Base-by-base conservation (phyloP, 1,140 invertebrate species). In the Ostrea denselamellosa region DNA sequence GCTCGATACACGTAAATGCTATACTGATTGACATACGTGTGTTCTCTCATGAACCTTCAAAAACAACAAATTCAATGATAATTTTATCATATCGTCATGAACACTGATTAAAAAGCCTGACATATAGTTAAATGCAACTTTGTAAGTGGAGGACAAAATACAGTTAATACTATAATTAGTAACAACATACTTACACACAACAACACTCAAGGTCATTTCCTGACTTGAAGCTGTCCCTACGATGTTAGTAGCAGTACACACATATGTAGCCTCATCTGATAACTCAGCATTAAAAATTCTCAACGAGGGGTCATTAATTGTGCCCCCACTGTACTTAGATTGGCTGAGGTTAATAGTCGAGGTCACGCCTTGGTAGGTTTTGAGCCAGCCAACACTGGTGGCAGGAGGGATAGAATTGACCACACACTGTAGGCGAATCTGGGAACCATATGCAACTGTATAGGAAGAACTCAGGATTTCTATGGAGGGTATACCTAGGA, bases 191-290 rank as follows among this genome's bases (percentile, higher is more conserved):
- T 83, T 83, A 83, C 82, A 53, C 52, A 54, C 52, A 54, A 83
- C 82, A 53, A 83, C 82, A 83, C 44, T 53, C 52, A 83, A 25
- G 44, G n/a, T 53, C 68, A 58, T 82, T 56, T 34, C 52, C 65
- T 87, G 88, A 81, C 85, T 84, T 10, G 77, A 62, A 19, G 52
- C 56, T 52, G 83, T 89, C 25, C 88, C 88, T 22, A 83, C 88
- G 19, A 87, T 58, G 71, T 89, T 89, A 28, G 88, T 89, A 62
- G 88, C 88, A 77, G 86, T 85, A 62, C 88, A 89, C 10, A 84
- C 51, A 54, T 89, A 89, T 22, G 83, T 71, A 5, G 77, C 85
- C 22, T 85, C 44, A 56, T 89, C 88, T 14, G 82, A 85, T 12
- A 84, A 65, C 2, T 51, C 62, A 58, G 68, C 85, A 82, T 85